Percentiles rank a stretch among this genome's conserved stretches.
These are phyloP conservation scores for Nautilus pompilius DNA, from an alignment of 1,140 invertebrate species.

Conservation along the genomic window DNA sequence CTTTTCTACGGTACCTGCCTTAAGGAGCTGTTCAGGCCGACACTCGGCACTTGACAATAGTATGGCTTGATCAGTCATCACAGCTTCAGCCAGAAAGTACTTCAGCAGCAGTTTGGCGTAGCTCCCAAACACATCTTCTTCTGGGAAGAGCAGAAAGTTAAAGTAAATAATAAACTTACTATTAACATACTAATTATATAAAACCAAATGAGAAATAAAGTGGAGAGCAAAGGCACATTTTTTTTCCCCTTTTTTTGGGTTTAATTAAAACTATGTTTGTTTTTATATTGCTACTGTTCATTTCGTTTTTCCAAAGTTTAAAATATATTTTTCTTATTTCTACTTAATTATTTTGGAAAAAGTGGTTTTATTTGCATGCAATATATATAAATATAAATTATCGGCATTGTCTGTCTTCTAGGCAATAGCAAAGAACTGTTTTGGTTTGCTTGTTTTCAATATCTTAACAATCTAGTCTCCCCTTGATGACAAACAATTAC, in stretches of 20 bases:
- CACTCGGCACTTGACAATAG: slow-evolving; percentile 71
- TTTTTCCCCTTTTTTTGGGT: not conserved
- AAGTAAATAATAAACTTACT: not conserved
- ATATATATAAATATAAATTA: too few species aligned
- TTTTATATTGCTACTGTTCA: not conserved
- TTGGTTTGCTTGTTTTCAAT: too few species aligned
- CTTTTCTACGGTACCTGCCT: slow-evolving; percentile 8
- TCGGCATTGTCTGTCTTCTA: too few species aligned
- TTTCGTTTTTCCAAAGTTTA: not conserved
- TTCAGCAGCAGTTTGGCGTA: slow-evolving; percentile 74
- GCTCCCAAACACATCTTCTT: slow-evolving; percentile 74
- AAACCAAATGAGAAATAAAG: not conserved
- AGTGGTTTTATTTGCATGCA: too few species aligned
- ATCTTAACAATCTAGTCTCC: too few species aligned
- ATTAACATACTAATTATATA: not conserved
- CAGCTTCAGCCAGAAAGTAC: slow-evolving; percentile 79
- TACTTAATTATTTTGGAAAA: too few species aligned
- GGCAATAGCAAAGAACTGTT: too few species aligned
- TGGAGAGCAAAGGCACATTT: not conserved
- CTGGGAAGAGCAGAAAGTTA: slow-evolving; percentile 57
- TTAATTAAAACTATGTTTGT: not conserved
- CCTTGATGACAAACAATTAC: too few species aligned
- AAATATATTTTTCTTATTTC: not conserved
- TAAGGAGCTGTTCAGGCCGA: slow-evolving; percentile 63
- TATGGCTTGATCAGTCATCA: slow-evolving; percentile 68